phyloP scores from a whole-genome alignment of 2,797 vertebrate species.

The Monodelphis domestica region DNA sequence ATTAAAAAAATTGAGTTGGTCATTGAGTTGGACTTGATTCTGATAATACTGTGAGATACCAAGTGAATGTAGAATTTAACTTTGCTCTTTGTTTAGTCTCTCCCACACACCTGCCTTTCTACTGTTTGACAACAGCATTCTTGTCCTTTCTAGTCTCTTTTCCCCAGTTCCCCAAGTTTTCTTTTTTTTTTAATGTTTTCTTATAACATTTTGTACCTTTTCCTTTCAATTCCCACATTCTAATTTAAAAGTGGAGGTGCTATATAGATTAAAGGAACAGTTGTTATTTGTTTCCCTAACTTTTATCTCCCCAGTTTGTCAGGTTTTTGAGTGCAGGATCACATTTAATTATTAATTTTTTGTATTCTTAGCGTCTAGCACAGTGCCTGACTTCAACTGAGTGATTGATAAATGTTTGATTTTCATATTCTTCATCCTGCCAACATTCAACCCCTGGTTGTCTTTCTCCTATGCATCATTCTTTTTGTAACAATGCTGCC shows the following conservation, averaged over 20 bases:
- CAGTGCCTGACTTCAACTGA: not conserved
- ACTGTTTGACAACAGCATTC: not conserved
- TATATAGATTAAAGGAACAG: not conserved
- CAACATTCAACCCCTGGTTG: not conserved
- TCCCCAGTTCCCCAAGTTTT: not conserved
- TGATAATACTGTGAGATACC: not conserved
- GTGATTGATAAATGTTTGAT: not conserved
- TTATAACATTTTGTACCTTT: not conserved
- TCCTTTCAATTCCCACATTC: not conserved
- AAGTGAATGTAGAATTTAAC: not conserved
- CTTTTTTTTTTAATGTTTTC: not conserved
- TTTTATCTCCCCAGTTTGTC: not conserved
- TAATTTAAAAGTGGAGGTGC: not conserved
- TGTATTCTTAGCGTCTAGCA: not conserved
- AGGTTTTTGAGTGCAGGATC: not conserved
- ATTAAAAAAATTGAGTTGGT: not conserved
- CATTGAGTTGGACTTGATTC: no score
- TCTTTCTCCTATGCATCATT: not conserved
- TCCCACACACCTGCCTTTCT: not conserved
- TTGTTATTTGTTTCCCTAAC: not conserved
- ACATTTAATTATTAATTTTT: not conserved
- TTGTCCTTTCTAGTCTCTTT: not conserved
- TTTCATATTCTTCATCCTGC: not conserved
- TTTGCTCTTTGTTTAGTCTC: not conserved
- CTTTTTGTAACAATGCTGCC: slow-evolving; percentile 41